phyloP scores from a whole-genome alignment of 2,888 invertebrate species.

The Mesoligia furuncula region DNA sequence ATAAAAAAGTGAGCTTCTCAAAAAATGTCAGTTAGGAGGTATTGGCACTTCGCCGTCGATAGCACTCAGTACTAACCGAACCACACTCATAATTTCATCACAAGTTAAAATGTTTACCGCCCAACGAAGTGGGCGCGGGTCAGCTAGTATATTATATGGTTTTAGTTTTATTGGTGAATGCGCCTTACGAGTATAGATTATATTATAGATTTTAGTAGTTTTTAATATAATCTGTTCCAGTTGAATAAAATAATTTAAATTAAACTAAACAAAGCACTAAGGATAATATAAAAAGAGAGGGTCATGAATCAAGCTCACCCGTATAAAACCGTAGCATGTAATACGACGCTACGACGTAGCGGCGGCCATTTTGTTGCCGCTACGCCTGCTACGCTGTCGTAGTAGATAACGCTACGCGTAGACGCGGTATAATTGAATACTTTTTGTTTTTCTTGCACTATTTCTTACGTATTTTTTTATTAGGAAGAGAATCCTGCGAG shows the following conservation, averaged over 20 bases:
- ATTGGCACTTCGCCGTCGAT: no score
- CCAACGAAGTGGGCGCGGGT: no score
- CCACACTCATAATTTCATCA: no score
- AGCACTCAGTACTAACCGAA: no score
- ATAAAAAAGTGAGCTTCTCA: no score
- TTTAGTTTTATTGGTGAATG: neutral
- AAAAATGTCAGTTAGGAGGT: no score
- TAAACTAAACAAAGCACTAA: neutral
- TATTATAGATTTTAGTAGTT: no score
- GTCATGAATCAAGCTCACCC: conserved; percentile 2
- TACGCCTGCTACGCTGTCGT: conserved; percentile 10
- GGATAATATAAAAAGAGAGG: neutral
- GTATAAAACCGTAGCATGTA: neutral
- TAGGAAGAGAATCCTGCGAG: no score
- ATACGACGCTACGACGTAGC: conserved; percentile 12
- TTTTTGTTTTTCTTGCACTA: neutral
- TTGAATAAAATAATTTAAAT: neutral
- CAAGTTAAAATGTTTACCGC: no score
- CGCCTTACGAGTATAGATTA: neutral
- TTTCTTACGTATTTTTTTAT: neutral
- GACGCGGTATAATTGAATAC: neutral
- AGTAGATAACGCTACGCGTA: conserved; percentile 6
- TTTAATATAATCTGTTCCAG: neutral
- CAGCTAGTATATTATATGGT: no score
- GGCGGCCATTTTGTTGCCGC: neutral